phyloP scores from a whole-genome alignment of 2,113 vertebrate species.

The Nycticorax nycticorax region DNA sequence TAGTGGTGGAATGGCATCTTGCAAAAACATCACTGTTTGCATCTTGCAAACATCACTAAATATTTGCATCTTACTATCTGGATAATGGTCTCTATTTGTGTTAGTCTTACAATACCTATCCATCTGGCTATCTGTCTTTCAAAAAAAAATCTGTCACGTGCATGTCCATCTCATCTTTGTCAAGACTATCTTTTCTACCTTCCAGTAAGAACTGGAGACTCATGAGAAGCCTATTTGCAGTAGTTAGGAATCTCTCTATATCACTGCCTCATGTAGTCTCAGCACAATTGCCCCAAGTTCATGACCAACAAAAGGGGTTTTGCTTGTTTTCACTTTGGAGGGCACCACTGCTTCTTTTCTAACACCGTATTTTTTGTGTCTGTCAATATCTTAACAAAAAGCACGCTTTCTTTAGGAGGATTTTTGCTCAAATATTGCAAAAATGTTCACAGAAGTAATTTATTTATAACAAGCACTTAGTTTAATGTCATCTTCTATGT shows the following conservation, averaged over 20 bases:
- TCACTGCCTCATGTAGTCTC: not conserved
- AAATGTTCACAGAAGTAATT: accelerated
- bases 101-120: not conserved
- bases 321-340: not conserved
- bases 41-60: not conserved
- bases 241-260: not conserved
- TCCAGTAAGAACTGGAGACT: not conserved
- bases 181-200: not conserved
- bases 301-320: not conserved
- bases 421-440: not conserved
- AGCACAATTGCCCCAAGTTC: not conserved
- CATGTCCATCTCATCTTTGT: not conserved
- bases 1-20: not conserved
- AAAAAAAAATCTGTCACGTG: not conserved
- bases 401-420: not conserved
- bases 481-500: not conserved
- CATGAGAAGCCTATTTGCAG: not conserved
- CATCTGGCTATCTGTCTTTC: not conserved
- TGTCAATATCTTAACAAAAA: not conserved
- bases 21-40: not conserved
- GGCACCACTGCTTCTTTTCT: not conserved
- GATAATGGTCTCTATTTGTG: not conserved
- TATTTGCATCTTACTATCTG: not conserved
- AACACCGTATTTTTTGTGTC: not conserved
- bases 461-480: not conserved